phyloP scores from a whole-genome alignment of 2,888 invertebrate species.

The Acanthosepion lycidas region DNA sequence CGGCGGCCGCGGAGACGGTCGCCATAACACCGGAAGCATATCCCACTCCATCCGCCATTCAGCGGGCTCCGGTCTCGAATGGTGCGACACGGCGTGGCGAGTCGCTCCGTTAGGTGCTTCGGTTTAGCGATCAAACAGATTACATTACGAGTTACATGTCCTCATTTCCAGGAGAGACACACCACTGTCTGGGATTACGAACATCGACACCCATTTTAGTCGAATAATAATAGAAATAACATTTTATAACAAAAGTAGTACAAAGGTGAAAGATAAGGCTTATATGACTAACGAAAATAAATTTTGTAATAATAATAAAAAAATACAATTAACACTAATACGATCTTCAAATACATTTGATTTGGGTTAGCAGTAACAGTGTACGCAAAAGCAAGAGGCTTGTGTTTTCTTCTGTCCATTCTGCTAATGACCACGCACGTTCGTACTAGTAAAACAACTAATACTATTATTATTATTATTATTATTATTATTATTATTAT shows the following conservation, averaged over 20 bases:
- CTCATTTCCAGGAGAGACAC: constrained; percentile 21
- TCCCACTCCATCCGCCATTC: neutral
- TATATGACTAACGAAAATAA: neutral
- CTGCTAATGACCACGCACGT: too few species aligned
- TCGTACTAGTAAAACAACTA: too few species aligned
- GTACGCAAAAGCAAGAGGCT: too few species aligned
- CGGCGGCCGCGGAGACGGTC: constrained; percentile 33
- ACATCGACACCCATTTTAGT: neutral
- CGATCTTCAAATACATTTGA: too few species aligned
- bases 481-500: too few species aligned
- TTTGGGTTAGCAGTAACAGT: too few species aligned
- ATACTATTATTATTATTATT: too few species aligned
- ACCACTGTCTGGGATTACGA: neutral
- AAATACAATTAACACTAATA: neutral
- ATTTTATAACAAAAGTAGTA: neutral
- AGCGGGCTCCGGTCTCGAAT: neutral
- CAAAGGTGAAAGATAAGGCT: neutral
- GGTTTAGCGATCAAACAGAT: neutral
- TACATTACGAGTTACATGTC: constrained; percentile 18
- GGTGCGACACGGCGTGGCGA: constrained; percentile 11
- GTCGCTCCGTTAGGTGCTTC: neutral
- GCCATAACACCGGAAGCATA: constrained; percentile 33
- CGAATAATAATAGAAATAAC: neutral
- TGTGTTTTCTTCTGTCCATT: too few species aligned
- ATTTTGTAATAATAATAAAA: neutral